Evolutionary conservation across 23 tunicate species (phyloP), one percentile per base, ranked within the genome.

Genomic region (Trididemnum miniatum): DNA sequence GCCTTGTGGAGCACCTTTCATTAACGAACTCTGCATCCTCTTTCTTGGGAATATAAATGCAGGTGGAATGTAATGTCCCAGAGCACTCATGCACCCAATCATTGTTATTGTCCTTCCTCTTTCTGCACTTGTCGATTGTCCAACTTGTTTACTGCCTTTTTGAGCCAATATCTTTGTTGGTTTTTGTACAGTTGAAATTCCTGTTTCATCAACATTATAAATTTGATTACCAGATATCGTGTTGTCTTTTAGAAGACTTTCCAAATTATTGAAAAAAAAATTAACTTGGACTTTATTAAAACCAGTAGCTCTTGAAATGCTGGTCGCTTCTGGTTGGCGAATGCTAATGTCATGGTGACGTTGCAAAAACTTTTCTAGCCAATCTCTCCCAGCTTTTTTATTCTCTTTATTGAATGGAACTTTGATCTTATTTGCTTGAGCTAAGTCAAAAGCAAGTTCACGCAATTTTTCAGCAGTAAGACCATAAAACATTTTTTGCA

Each of bases 161-260:
- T 38, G 9, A 39, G 59, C 31, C 20, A 74, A 23, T 9, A 74
- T 39, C 15, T 39, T 39, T 37, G 22, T 4, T 74, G 79, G 59
- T 18, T 74, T 74, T 39, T 74, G 59, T 3, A 74, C 79, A 74
- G 30, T 18, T 29, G 79, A 26, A 9, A 38, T 37, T 39, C 79
- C 79, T 12, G 79, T 74, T 74, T 74, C 79, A 74, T 74, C 79
- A 3, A 74, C 25, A 26, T 74, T 74, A 34, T 9, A 74, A 20
- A 74, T 44, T 39, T 39, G 5, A 32, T 71, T 44, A 2, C 59
- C 29, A 37, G 59, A 5, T 37, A 39, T 15, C 18, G 24, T 25
- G 2, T 74, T 27, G 5, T 39, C 40, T 37, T 74, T 20, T 25
- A 39, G 5, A 5, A 74, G 2, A 9, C 3, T 26, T 25, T 38